Conservation (phyloP, 92 coral and sea anemone genomes). For the Phymanthus crucifer region DNA sequence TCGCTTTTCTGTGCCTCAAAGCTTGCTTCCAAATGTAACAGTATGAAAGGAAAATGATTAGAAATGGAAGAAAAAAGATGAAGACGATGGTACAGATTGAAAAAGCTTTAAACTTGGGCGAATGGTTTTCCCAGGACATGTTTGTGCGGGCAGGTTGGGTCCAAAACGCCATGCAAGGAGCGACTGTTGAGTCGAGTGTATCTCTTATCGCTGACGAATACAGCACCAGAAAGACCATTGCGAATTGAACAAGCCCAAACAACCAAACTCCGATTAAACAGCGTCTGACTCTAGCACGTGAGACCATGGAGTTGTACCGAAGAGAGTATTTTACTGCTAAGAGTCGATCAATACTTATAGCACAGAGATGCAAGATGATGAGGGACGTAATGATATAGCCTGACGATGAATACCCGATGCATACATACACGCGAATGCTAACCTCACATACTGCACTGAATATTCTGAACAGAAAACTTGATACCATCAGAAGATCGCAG, state of each 20-base stretch:
- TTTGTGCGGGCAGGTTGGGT: background rate
- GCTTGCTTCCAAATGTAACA: constrained; percentile 25
- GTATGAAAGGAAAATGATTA: background rate
- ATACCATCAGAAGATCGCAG: constrained; percentile 32
- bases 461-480: background rate
- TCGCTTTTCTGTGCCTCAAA: background rate
- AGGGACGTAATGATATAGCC: background rate
- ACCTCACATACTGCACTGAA: background rate
- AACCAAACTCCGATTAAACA: constrained; percentile 1
- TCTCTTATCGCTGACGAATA: background rate
- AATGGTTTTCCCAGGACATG: background rate
- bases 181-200: background rate
- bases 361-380: constrained; percentile 19
- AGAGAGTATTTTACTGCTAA: constrained; percentile 22
- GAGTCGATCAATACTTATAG: constrained; percentile 23
- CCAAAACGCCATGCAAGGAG: background rate
- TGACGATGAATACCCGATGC: background rate
- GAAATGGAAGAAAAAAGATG: background rate
- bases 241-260: background rate
- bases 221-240: background rate
- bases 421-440: background rate
- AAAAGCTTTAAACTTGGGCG: background rate
- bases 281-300: background rate
- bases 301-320: constrained; percentile 2
- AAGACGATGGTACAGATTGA: background rate